A percentile compares a stretch with the other conserved stretches of the same genome.
Evolutionary conservation across 2,113 vertebrate species (phyloP).

Genomic region (Pedetes capensis): DNA sequence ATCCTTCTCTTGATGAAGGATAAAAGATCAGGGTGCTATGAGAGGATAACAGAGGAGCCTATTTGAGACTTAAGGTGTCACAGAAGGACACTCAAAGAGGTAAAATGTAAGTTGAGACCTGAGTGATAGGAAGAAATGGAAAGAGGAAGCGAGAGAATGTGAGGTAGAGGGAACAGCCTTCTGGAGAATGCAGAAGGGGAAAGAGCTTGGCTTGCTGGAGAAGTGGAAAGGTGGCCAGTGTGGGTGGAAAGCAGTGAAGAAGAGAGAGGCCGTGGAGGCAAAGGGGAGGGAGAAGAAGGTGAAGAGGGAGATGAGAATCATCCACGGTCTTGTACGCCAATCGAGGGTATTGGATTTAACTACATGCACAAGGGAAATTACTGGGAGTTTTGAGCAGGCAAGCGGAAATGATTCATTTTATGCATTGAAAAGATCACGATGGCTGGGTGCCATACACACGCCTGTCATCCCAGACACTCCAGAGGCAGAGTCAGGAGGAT

Average conservation of each 20-base stretch:
- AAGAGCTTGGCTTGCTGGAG: not conserved
- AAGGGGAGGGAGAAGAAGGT: not conserved
- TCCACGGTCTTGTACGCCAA: fast-evolving
- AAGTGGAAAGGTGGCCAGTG: not conserved
- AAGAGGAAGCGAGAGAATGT: not conserved
- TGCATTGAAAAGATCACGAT: not conserved
- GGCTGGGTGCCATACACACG: too few species aligned
- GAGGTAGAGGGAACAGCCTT: not conserved
- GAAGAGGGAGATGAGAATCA: not conserved
- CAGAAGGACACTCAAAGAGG: not conserved
- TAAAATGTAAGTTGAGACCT: not conserved
- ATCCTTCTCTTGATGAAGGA: not conserved
- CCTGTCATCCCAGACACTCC: too few species aligned
- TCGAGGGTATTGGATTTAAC: not conserved
- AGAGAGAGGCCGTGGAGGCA: not conserved
- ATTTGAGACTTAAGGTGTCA: not conserved
- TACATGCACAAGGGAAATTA: not conserved
- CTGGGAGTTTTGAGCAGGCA: not conserved
- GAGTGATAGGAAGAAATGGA: not conserved
- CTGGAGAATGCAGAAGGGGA: not conserved
- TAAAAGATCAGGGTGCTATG: not conserved
- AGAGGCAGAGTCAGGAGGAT: too few species aligned
- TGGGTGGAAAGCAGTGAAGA: not conserved
- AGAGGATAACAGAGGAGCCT: not conserved
- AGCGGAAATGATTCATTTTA: not conserved